Base-by-base conservation (phyloP, 1,140 invertebrate species). In the Centruroides sculpturatus region DNA sequence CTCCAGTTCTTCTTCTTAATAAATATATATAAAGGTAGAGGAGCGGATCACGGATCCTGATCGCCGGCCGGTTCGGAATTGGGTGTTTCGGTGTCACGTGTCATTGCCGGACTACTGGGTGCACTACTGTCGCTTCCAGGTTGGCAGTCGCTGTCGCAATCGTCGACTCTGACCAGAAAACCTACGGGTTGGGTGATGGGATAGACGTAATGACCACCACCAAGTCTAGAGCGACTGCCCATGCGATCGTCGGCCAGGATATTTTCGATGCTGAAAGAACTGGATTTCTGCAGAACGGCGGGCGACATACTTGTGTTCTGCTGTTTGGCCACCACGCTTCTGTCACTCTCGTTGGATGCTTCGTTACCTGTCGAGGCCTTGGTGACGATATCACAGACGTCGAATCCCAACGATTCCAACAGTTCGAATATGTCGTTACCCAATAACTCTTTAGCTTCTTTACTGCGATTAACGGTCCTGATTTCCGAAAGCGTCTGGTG, bases 401-500 rank as follows among this genome's bases (percentile, higher is more conserved):
- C 65, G 41, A 69, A 58, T 10, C 59, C 63, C 55, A 70, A 57
- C 3, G 62, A 57, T 10, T 67, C 69, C 23, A 70, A 63, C 10
- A 69, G 60, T 0, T 36, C 13, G 50, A 47, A 69, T 34, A 59
- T 65, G n/a, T 70, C 69, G 11, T 9, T n/a, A 3, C 69, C 69
- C 0, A 70, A 59, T 9, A 70, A 56, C n/a, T 70, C 67, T 13
- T 60, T 50, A 1, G 66, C 41, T 56, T 65, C 64, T 59, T 70
- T 70, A 5, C 13, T 35, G 12, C 36, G 41, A 49, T 69, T 68
- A 47, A 67, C 47, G 46, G 60, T 51, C 48, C 69, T 35, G 3
- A 70, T 60, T 48, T 70, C 69, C 3, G 49, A 36, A 9, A 70
- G 48, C 1, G 66, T 68, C 50, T 70, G 68, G 46, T 67, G 59